A percentile compares a stretch with the other conserved stretches of the same genome.
These are phyloP conservation scores for Lemur catta DNA, from an alignment of 2,797 vertebrate genomes.

Conservation along the genomic window DNA sequence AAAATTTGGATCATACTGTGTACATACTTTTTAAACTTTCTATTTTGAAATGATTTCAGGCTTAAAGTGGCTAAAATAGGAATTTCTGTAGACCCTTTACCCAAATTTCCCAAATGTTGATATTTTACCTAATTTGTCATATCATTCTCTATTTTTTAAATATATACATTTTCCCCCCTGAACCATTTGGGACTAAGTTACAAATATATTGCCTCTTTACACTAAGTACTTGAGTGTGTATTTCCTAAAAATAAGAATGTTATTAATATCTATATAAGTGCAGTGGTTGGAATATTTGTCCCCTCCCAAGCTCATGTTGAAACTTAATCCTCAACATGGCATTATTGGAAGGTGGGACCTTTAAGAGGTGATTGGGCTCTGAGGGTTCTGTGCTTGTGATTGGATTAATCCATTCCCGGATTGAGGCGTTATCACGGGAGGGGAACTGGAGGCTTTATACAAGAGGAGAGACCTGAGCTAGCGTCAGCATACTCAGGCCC, in stretches of 20 bases:
- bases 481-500: background rate
- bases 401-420: background rate
- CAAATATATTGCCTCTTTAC: background rate
- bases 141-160: background rate
- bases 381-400: background rate
- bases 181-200: background rate
- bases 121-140: background rate
- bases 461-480: background rate
- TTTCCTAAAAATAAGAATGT: background rate
- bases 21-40: background rate
- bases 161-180: background rate
- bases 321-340: background rate
- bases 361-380: background rate
- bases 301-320: background rate
- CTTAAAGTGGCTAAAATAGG: background rate
- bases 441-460: background rate
- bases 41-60: constrained; percentile 20
- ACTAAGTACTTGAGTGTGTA: background rate
- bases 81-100: background rate
- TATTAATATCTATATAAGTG: background rate
- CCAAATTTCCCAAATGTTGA: background rate
- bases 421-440: background rate
- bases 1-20: background rate
- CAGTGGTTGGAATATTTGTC: background rate
- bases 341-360: background rate